Evolutionary conservation across 2,888 invertebrate genomes (phyloP).

Genomic region (Euspilapteryx auroguttella): DNA sequence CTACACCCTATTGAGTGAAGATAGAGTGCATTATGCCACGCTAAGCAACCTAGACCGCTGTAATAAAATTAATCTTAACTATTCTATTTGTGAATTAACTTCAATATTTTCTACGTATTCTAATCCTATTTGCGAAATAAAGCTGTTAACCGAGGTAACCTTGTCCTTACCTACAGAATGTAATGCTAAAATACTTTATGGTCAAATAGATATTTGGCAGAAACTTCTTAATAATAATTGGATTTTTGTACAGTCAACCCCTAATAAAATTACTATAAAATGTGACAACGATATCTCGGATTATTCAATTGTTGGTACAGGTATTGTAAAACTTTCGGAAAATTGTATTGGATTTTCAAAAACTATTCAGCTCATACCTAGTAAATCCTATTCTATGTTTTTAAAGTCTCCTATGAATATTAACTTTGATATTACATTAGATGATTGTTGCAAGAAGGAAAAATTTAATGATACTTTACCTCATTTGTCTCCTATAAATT

Average conservation of each 20-base stretch:
- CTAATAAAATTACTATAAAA: background rate
- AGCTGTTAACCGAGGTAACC: background rate
- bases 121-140: background rate
- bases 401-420: background rate
- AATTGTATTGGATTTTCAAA: background rate
- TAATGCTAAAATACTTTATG: background rate
- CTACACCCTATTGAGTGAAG: background rate
- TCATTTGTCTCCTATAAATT: background rate
- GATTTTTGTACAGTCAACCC: background rate
- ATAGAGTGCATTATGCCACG: background rate
- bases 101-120: background rate
- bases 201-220: background rate
- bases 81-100: background rate
- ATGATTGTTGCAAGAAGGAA: background rate
- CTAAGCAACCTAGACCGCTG: background rate
- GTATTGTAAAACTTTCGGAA: background rate
- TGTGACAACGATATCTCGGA: background rate
- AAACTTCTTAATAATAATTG: background rate
- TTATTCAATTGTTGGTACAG: background rate
- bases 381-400: background rate
- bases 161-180: background rate
- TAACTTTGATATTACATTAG: background rate
- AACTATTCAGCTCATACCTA: background rate
- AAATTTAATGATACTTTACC: background rate
- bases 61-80: background rate